Evolutionary conservation across 2,797 vertebrate species (phyloP).

Genomic region (Eulemur albifrons): DNA sequence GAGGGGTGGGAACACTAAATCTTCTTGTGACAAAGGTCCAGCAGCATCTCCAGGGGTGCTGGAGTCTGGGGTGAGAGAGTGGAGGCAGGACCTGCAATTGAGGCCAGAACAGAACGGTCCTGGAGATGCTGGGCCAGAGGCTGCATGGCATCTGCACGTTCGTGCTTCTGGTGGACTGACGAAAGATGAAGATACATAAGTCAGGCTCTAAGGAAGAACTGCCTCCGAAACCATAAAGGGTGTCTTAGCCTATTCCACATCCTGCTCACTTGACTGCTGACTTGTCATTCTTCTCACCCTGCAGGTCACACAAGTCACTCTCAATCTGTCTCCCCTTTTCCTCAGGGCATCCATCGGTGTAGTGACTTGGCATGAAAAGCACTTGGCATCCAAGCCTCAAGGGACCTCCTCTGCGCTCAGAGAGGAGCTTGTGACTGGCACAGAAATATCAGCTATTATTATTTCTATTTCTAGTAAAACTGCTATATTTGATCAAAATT

Average conservation of each 20-base stretch:
- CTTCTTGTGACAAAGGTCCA: neutral
- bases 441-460: neutral
- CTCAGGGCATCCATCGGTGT: neutral
- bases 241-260: neutral
- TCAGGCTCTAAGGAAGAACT: neutral
- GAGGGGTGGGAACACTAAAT: too few species aligned
- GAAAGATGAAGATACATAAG: neutral
- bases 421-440: neutral
- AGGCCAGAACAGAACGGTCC: neutral
- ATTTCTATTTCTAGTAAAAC: slow-evolving; percentile 23
- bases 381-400: neutral
- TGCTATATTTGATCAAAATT: neutral
- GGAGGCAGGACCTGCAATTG: neutral
- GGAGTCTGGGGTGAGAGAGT: neutral
- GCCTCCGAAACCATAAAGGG: neutral
- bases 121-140: neutral
- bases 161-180: neutral
- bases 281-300: neutral
- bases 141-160: neutral
- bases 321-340: neutral
- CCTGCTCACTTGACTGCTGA: neutral
- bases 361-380: neutral
- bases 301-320: neutral
- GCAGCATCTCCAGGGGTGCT: neutral
- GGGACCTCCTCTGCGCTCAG: neutral